Evolutionary conservation across 2,888 invertebrate genomes (phyloP).

Genomic region (Troglohyphantes excavatus): DNA sequence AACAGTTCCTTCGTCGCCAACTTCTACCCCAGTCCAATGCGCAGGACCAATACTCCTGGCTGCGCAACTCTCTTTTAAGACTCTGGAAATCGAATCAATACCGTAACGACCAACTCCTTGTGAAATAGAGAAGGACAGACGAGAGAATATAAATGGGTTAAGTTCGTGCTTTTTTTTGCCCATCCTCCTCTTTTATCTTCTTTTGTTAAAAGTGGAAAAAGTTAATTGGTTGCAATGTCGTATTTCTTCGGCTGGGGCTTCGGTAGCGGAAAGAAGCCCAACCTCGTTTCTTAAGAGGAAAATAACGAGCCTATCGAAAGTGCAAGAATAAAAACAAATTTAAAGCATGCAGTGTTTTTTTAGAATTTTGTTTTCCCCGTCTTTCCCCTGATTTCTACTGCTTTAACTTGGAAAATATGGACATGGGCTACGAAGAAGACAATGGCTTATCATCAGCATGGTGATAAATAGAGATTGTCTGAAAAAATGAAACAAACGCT

Average conservation of each 20-base stretch:
- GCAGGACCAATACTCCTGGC: conserved; percentile 1
- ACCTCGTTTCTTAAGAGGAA: not conserved
- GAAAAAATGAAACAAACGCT: too few species aligned
- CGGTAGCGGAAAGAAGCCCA: not conserved
- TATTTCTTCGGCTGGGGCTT: conserved; percentile 6
- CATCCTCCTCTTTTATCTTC: not conserved
- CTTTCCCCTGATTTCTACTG: not conserved
- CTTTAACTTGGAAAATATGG: not conserved
- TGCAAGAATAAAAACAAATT: not conserved
- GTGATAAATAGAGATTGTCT: not conserved
- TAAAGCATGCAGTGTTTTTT: not conserved
- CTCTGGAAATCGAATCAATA: conserved; percentile 40
- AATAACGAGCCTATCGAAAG: conserved; percentile 23
- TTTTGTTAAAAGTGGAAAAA: conserved; percentile 22
- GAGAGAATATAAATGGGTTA: conserved; percentile 40
- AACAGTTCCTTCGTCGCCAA: conserved; percentile 29
- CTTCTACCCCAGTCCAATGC: not conserved
- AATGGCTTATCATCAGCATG: not conserved
- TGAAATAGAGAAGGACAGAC: conserved; percentile 11
- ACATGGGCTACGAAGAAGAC: not conserved
- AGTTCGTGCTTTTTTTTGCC: conserved; percentile 15
- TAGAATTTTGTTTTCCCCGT: not conserved
- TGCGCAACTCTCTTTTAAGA: conserved; percentile 13
- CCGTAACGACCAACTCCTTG: conserved; percentile 19
- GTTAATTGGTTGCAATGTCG: conserved; percentile 44